A percentile compares a stretch with the other conserved stretches of the same genome.
Evolutionary conservation across 2,113 vertebrate species (phyloP).

Genomic region (Chionis minor): DNA sequence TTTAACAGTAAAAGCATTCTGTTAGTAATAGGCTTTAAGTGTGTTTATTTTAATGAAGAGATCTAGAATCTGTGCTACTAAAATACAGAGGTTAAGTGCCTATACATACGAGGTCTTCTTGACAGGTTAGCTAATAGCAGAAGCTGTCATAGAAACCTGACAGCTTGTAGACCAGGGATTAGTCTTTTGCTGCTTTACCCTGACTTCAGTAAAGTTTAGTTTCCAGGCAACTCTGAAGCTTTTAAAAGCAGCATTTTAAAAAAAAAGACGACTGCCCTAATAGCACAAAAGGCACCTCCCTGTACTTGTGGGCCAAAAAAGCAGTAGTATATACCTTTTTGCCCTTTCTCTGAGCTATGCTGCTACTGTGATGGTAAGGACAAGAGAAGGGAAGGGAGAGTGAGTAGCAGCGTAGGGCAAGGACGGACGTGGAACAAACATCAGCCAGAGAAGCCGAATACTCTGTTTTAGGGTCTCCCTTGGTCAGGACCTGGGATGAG

Average conservation of each 20-base stretch:
- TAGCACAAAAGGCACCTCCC: background rate
- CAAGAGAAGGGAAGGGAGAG: background rate
- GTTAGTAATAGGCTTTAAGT: background rate
- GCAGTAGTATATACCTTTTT: background rate
- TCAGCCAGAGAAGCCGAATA: background rate
- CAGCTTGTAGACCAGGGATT: background rate
- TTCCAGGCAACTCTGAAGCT: background rate
- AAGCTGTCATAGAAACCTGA: slow-evolving; percentile 1
- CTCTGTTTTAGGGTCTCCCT: rapidly evolving
- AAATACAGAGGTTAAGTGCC: background rate
- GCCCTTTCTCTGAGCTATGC: background rate
- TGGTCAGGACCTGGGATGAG: background rate
- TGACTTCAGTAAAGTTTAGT: background rate
- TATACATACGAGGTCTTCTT: background rate
- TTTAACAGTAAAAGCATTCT: background rate
- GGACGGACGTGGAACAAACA: background rate
- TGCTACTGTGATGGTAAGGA: background rate
- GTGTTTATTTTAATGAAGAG: background rate
- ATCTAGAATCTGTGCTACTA: background rate
- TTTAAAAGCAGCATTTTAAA: background rate
- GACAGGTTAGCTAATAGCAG: slow-evolving; percentile 1
- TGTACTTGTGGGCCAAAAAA: background rate
- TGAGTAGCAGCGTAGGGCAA: rapidly evolving
- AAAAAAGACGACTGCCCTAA: background rate
- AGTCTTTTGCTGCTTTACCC: background rate